Evolutionary conservation across 2,797 vertebrate species (phyloP).

Genomic region (Argyrosomus regius): DNA sequence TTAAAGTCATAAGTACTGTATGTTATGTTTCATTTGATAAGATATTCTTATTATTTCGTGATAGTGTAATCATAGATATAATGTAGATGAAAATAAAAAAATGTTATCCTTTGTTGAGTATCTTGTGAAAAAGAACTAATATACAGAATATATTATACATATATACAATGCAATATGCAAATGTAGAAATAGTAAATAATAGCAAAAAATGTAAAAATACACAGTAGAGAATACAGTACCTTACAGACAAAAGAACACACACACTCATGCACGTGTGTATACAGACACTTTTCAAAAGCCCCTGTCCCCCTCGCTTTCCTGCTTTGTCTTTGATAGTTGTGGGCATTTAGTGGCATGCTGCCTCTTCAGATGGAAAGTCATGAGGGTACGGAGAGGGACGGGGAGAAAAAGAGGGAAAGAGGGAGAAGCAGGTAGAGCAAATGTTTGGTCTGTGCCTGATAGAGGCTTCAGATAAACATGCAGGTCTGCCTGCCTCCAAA

Average conservation of each 20-base stretch:
- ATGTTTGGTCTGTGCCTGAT: conserved; percentile 79
- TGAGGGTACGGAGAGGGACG: conserved; percentile 60
- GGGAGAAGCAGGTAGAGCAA: conserved; percentile 44
- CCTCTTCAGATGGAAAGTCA: conserved; percentile 65
- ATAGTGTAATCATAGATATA: neutral
- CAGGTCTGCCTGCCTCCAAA: conserved; percentile 51
- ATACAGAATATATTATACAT: neutral
- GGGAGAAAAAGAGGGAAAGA: conserved; percentile 29
- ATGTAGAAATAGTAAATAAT: too few relatives aligned
- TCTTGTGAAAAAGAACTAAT: neutral
- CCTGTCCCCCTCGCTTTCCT: conserved; percentile 34
- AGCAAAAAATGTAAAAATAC: neutral
- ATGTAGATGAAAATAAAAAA: neutral
- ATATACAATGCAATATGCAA: neutral
- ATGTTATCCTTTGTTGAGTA: neutral
- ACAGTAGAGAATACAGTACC: neutral
- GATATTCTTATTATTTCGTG: neutral
- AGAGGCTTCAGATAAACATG: conserved; percentile 73
- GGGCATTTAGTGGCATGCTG: conserved; percentile 60
- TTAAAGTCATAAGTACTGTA: too few relatives aligned
- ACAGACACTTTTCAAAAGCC: conserved; percentile 49
- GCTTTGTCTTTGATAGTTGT: conserved; percentile 64
- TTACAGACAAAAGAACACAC: neutral
- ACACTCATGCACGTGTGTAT: conserved; percentile 8
- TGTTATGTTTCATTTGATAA: neutral